Conservation (phyloP, 1,140 invertebrate species). For the Drosophila guanche region DNA sequence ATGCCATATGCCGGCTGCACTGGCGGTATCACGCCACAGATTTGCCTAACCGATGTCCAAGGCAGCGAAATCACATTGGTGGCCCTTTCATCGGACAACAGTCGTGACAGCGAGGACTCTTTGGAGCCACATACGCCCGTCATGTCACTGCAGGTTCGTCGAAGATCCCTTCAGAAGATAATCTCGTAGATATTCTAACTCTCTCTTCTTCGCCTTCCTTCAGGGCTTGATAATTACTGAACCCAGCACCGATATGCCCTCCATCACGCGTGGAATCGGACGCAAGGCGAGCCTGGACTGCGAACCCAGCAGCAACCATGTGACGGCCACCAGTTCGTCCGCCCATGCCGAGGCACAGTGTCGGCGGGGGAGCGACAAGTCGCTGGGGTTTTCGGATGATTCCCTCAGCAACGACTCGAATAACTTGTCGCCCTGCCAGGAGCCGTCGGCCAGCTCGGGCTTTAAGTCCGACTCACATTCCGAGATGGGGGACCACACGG, state of each 20-base stretch:
- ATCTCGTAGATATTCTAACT: background rate
- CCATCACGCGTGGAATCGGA: slow-evolving; percentile 91
- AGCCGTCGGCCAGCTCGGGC: slow-evolving; percentile 82
- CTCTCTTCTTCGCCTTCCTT: slow-evolving; percentile 40
- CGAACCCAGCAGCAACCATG: slow-evolving; percentile 63
- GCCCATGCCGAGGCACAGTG: slow-evolving; percentile 49
- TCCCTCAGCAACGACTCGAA: slow-evolving; percentile 87
- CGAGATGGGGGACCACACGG: slow-evolving; percentile 82
- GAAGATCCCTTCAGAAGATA: background rate
- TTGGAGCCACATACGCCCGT: slow-evolving; percentile 79
- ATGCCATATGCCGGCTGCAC: slow-evolving; percentile 72
- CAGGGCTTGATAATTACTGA: slow-evolving; percentile 89
- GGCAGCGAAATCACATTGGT: slow-evolving; percentile 92
- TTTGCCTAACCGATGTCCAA: slow-evolving; percentile 94
- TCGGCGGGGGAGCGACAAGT: slow-evolving; percentile 85
- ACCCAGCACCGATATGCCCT: slow-evolving; percentile 90
- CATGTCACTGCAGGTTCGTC: slow-evolving; percentile 79
- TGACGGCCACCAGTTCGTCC: background rate
- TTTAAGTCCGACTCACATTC: slow-evolving; percentile 83
- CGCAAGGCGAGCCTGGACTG: slow-evolving; percentile 87
- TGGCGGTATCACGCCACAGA: slow-evolving; percentile 86
- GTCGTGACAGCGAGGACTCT: slow-evolving; percentile 85
- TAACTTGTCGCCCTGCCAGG: slow-evolving; percentile 83
- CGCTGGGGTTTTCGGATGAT: slow-evolving; percentile 88
- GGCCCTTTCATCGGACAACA: slow-evolving; percentile 88